A percentile compares a stretch with the other conserved stretches of the same genome.
phyloP scores from a whole-genome alignment of 2,797 vertebrate genomes.

The Karalla daura region DNA sequence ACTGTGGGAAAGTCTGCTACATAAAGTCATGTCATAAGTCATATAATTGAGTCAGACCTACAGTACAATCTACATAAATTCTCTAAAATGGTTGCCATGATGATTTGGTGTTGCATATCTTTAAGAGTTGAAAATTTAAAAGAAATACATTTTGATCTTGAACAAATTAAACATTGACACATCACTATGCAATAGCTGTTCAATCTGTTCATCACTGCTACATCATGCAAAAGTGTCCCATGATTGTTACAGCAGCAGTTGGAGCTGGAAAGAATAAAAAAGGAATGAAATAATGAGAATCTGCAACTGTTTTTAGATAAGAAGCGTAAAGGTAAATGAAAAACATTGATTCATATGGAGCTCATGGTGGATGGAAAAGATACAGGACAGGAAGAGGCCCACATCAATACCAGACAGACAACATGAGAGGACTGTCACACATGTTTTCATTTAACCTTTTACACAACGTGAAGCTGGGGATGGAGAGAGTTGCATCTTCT shows the following conservation, averaged over 20 bases:
- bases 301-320: background rate
- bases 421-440: constrained; percentile 53
- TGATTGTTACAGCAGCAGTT: too few relatives aligned
- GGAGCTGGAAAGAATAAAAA: background rate
- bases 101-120: too few relatives aligned
- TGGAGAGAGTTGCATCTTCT: constrained; percentile 6
- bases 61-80: too few relatives aligned
- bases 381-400: constrained; percentile 70
- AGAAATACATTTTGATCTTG: too few relatives aligned
- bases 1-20: too few relatives aligned
- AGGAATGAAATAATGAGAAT: background rate
- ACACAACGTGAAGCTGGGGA: constrained; percentile 50
- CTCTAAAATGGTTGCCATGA: too few relatives aligned
- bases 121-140: too few relatives aligned
- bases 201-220: background rate
- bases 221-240: background rate
- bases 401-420: constrained; percentile 60
- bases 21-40: too few relatives aligned
- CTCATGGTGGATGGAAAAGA: constrained; percentile 27
- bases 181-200: too few relatives aligned
- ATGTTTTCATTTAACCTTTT: constrained; percentile 77
- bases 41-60: too few relatives aligned
- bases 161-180: too few relatives aligned
- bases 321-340: constrained; percentile 6
- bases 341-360: constrained; percentile 26